A percentile compares a stretch with the other conserved stretches of the same genome.
Conservation (phyloP, 1,140 invertebrate genomes). For the Fopius arisanus region DNA sequence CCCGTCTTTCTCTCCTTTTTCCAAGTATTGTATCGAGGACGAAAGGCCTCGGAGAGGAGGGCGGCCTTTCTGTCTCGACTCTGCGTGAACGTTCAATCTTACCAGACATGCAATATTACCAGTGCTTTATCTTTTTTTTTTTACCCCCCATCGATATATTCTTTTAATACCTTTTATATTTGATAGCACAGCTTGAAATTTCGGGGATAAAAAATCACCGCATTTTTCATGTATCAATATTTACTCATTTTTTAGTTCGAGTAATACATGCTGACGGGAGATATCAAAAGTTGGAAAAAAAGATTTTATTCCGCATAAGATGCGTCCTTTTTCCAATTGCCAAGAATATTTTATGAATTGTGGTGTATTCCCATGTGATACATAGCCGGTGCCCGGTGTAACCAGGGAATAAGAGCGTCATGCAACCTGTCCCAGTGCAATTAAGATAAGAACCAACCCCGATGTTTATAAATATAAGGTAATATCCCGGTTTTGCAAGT, state of each 20-base stretch:
- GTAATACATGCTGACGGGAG: too few relatives aligned
- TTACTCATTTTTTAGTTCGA: background rate
- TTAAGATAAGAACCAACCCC: conserved; percentile 51
- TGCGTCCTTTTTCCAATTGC: background rate
- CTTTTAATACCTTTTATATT: conserved; percentile 3
- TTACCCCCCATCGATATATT: background rate
- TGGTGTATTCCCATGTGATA: background rate
- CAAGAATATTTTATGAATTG: background rate
- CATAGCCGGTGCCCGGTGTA: conserved; percentile 3
- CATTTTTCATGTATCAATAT: background rate
- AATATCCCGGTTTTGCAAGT: conserved; percentile 1
- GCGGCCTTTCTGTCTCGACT: conserved; percentile 36
- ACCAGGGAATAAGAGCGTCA: conserved; percentile 37
- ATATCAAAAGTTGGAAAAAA: too few relatives aligned
- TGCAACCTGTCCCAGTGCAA: conserved; percentile 47
- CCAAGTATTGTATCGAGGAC: conserved; percentile 23
- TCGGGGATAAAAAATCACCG: background rate
- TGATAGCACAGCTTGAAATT: background rate
- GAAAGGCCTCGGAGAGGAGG: conserved; percentile 10
- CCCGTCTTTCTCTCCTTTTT: conserved; percentile 14
- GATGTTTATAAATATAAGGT: conserved; percentile 50
- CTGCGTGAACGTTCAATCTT: conserved; percentile 42
- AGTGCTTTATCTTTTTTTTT: conserved; percentile 13
- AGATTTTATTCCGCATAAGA: background rate
- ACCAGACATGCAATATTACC: conserved; percentile 41